Evolutionary conservation across 2,888 invertebrate genomes (phyloP).

Genomic region (Spilarctia lutea): DNA sequence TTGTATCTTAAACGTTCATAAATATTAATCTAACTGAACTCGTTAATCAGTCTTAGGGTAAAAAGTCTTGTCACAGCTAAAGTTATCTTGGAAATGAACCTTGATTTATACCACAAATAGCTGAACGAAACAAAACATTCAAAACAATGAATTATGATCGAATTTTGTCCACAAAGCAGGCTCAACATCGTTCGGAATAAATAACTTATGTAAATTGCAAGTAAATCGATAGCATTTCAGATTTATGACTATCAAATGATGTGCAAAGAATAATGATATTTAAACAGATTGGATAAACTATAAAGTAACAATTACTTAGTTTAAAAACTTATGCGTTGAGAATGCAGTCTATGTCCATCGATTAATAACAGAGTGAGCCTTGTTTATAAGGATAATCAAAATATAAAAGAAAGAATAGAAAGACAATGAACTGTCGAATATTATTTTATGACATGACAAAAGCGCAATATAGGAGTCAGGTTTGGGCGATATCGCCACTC

Average conservation of each 20-base stretch:
- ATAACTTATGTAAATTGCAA: neutral
- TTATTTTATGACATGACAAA: neutral
- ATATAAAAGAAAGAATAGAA: neutral
- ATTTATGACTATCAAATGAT: neutral
- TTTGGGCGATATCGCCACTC: no score
- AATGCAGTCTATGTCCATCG: neutral
- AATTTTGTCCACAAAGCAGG: neutral
- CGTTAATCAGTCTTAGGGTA: neutral
- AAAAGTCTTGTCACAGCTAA: neutral
- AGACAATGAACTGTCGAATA: neutral
- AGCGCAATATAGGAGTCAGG: neutral
- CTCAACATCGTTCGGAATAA: neutral
- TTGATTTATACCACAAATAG: neutral
- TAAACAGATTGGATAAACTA: neutral
- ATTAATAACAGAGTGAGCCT: neutral
- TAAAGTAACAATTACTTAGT: neutral
- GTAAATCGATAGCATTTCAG: neutral
- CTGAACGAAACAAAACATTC: neutral
- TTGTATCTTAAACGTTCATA: no score
- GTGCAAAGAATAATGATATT: neutral
- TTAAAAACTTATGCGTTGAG: neutral
- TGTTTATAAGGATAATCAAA: slow-evolving; percentile 2
- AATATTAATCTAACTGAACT: no score
- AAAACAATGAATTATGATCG: neutral
- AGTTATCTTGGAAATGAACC: neutral